These are phyloP conservation scores for Rhagonycha fulva DNA, from an alignment of 2,888 invertebrate genomes.

Conservation along the genomic window DNA sequence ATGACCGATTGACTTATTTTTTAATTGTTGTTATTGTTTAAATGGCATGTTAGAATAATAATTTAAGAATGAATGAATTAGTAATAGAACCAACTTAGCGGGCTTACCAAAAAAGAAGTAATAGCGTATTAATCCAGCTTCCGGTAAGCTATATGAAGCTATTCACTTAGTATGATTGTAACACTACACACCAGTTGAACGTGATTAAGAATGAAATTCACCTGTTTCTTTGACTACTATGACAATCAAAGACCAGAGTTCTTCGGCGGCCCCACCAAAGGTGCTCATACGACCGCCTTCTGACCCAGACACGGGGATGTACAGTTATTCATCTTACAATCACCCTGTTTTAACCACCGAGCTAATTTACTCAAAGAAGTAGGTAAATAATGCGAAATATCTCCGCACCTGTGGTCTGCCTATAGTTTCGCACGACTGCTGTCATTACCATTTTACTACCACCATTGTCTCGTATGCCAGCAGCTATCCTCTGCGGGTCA, in stretches of 20 bases:
- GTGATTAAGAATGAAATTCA: slow-evolving; percentile 56
- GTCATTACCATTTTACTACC: slow-evolving; percentile 32
- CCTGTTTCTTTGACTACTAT: slow-evolving; percentile 53
- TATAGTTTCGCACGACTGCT: slow-evolving; percentile 31
- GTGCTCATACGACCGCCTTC: slow-evolving; percentile 55
- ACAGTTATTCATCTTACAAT: slow-evolving; percentile 58
- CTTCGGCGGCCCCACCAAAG: slow-evolving; percentile 42
- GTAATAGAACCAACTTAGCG: neutral
- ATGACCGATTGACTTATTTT: neutral
- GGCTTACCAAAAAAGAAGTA: neutral
- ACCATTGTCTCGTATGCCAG: slow-evolving; percentile 30
- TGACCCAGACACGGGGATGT: slow-evolving; percentile 61
- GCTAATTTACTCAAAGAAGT: slow-evolving; percentile 42
- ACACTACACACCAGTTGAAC: slow-evolving; percentile 28
- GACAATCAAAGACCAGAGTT: slow-evolving; percentile 39
- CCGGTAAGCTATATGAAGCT: slow-evolving; percentile 6
- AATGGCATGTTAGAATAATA: too few relatives aligned
- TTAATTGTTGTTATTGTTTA: neutral
- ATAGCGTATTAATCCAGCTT: slow-evolving; percentile 11
- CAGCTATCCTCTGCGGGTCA: slow-evolving; percentile 34
- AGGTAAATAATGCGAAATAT: slow-evolving; percentile 47
- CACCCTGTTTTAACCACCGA: slow-evolving; percentile 36
- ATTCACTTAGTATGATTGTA: slow-evolving; percentile 22
- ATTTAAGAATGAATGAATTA: neutral
- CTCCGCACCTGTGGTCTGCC: slow-evolving; percentile 41